These are phyloP conservation scores for Argyresthia albistria DNA, from an alignment of 2,888 invertebrate species.

Conservation along the genomic window DNA sequence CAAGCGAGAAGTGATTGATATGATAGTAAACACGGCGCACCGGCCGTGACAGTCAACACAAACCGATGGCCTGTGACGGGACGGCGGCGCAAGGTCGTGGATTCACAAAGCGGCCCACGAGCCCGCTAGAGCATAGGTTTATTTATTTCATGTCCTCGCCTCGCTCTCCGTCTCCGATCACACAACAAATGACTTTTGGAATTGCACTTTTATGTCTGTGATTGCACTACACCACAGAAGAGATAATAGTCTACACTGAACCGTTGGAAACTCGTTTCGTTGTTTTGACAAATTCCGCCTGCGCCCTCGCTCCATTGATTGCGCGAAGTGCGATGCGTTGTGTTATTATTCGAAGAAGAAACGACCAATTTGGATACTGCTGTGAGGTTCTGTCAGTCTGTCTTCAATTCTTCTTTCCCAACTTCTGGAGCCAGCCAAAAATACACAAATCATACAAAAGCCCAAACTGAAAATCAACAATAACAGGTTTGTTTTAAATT, in stretches of 20 bases:
- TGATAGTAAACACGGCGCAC: conserved; percentile 56
- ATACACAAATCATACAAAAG: too few species aligned
- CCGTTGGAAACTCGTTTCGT: conserved; percentile 14
- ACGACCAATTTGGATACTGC: too few species aligned
- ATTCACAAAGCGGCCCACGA: conserved; percentile 20
- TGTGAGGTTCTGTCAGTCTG: too few species aligned
- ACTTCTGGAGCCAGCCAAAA: too few species aligned
- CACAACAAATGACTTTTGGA: conserved; percentile 33
- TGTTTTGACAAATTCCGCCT: not conserved
- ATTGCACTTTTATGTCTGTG: too few species aligned
- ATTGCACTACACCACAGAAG: too few species aligned
- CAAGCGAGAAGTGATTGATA: conserved; percentile 25
- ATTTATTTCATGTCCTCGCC: not conserved
- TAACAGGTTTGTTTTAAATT: too few species aligned
- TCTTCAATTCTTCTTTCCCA: too few species aligned
- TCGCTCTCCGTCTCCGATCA: conserved; percentile 18
- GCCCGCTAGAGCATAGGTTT: not conserved
- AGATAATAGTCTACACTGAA: too few species aligned
- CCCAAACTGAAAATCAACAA: too few species aligned
- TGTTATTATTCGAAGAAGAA: too few species aligned
- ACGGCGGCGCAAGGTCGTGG: conserved; percentile 35
- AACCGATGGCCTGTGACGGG: conserved; percentile 27
- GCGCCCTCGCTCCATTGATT: not conserved
- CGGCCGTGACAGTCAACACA: conserved; percentile 41
- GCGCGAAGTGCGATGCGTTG: not conserved